phyloP scores from a whole-genome alignment of 1,140 invertebrate species.

The Zaprionus gabonicus region DNA sequence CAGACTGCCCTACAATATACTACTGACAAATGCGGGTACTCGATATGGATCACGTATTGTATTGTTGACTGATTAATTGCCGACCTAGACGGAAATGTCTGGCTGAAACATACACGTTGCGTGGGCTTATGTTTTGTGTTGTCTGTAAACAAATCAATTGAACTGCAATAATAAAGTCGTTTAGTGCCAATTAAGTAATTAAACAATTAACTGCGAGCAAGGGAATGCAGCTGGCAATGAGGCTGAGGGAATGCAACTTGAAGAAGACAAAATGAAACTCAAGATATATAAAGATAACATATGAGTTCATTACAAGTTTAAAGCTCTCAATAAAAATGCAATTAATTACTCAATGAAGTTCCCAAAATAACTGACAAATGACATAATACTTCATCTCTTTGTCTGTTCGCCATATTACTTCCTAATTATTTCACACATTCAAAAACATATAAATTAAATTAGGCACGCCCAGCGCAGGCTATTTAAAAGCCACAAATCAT shows the following conservation, averaged over 20 bases:
- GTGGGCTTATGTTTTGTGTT: slow-evolving; percentile 50
- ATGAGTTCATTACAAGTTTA: not conserved
- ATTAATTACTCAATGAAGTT: not conserved
- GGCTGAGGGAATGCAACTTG: not conserved
- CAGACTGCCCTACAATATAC: slow-evolving; percentile 24
- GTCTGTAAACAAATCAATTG: slow-evolving; percentile 67
- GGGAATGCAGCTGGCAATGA: not conserved
- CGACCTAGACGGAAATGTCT: slow-evolving; percentile 48
- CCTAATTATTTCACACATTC: not conserved
- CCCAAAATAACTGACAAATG: not conserved
- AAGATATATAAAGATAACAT: not conserved
- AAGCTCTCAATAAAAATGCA: not conserved
- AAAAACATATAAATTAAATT: slow-evolving; percentile 53
- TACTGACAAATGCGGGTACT: not conserved
- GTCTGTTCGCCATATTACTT: not conserved
- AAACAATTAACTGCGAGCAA: slow-evolving; percentile 20
- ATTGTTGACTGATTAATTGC: slow-evolving; percentile 59
- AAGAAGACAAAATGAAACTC: not conserved
- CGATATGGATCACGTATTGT: slow-evolving; percentile 7
- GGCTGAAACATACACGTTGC: slow-evolving; percentile 34
- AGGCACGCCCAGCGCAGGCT: slow-evolving; percentile 41
- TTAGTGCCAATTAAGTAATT: slow-evolving; percentile 46
- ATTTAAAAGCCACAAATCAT: slow-evolving; percentile 80
- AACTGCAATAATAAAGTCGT: slow-evolving; percentile 58
- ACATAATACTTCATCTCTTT: not conserved